A percentile compares a stretch with the other conserved stretches of the same genome.
Conservation (phyloP, 92 coral and sea anemone genomes). For the Palythoa grandis region DNA sequence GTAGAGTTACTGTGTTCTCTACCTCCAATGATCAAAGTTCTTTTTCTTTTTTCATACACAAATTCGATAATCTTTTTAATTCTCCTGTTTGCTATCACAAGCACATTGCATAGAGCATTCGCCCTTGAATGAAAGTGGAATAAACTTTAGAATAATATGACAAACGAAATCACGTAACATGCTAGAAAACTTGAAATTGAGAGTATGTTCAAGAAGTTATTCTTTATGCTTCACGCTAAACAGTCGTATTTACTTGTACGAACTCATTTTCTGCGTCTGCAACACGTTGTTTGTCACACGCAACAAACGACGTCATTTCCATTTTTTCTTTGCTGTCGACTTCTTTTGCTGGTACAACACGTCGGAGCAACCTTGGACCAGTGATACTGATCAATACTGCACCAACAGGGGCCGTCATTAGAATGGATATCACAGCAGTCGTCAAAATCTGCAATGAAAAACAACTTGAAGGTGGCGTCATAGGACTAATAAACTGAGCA, state of each 20-base stretch:
- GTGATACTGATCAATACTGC: constrained; percentile 83
- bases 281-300: not conserved
- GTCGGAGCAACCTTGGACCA: constrained; percentile 79
- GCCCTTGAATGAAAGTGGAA: no score
- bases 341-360: constrained; percentile 44
- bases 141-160: no score
- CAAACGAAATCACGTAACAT: no score
- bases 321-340: not conserved
- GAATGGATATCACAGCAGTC: constrained; percentile 93
- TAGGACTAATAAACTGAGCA: not conserved
- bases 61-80: no score
- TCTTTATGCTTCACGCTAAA: no score
- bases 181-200: no score
- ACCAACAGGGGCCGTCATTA: constrained; percentile 95
- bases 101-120: no score
- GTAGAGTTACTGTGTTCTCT: no score
- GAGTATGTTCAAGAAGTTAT: no score
- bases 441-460: constrained; percentile 76
- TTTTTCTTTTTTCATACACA: no score
- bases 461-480: not conserved
- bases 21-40: no score
- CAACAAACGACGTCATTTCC: constrained; percentile 35
- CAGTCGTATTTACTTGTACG: not conserved
- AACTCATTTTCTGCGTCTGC: not conserved
- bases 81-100: no score